phyloP scores from a whole-genome alignment of 1,140 invertebrate species.

The Heliconius hermathena region DNA sequence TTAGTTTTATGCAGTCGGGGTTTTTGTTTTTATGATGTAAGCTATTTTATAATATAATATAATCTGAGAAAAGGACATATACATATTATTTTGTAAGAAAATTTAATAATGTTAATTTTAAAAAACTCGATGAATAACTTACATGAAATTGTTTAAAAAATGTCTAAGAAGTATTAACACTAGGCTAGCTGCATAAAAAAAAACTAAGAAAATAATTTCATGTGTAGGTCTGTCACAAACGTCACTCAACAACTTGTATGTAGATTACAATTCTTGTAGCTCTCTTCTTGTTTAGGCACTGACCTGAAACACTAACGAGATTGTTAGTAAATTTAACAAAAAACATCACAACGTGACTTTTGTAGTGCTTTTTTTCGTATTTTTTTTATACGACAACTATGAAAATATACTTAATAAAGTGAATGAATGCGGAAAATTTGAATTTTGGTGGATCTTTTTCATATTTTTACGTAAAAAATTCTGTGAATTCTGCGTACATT shows the following conservation, averaged over 20 bases:
- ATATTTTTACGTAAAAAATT: not conserved
- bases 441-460: not conserved
- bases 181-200: too few species aligned
- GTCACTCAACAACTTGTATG: not conserved
- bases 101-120: too few species aligned
- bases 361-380: not conserved
- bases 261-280: not conserved
- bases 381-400: not conserved
- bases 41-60: not conserved
- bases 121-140: too few species aligned
- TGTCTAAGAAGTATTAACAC: too few species aligned
- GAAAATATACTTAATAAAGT: not conserved
- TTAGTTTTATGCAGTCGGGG: too few species aligned
- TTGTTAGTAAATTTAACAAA: not conserved
- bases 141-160: too few species aligned
- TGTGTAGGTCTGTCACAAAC: not conserved
- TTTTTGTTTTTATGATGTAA: not conserved
- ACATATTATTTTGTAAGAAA: too few species aligned
- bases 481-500: not conserved
- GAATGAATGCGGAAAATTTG: not conserved
- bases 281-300: not conserved
- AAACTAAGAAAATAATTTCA: not conserved
- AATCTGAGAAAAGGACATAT: too few species aligned
- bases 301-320: slow-evolving; percentile 6
- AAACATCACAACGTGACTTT: not conserved